Base-by-base conservation (phyloP, 1,140 invertebrate species). In the Mesaphorura yosii region DNA sequence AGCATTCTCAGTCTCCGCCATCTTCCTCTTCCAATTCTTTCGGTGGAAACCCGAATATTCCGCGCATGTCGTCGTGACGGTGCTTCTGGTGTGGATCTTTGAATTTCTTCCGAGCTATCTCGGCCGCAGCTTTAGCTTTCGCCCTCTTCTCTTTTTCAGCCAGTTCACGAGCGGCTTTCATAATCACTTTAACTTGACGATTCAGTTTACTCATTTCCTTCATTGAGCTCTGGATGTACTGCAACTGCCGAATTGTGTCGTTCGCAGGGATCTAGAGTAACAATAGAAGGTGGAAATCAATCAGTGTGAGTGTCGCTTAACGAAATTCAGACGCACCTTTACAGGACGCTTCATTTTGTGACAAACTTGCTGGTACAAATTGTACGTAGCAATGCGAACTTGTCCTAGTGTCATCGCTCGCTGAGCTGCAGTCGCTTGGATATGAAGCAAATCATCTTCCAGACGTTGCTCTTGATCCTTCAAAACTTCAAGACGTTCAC, bases 401-500 rank as follows among this genome's bases (percentile, higher is more conserved):
- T 62, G 59, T 1, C 60, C 51, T 12, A 62, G 42, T 14, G 31
- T 27, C n/a, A 57, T 25, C 1, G 60, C 54, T 17, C 53, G 10
- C 31, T 59, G 49, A 20, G 57, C 60, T 19, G 60, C 57, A n/a
- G 57, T 62, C 17, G 48, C 53, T 39, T 60, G 59, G 23, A 62
- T 57, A 28, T 52, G 45, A 1, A 48, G n/a, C 34, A 58, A 50
- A 12, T 47, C 51, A 14, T 48, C 48, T 34, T 60, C 60, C 12
- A 54, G 29, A 19, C 31, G 5, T 7, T 39, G 4, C n/a, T 25
- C 50, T n/a, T 53, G 3, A 3, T 22, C 27, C n/a, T 40, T 29
- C n/a, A 50, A 25, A 6, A 29, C 38, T 10, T 58, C 56, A 19
- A 40, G 46, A 12, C 23, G 19, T 22, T 25, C 25, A 25, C 42